A percentile compares a stretch with the other conserved stretches of the same genome.
Evolutionary conservation across 1,140 invertebrate species (phyloP).

Genomic region (Mylabris phalerata): DNA sequence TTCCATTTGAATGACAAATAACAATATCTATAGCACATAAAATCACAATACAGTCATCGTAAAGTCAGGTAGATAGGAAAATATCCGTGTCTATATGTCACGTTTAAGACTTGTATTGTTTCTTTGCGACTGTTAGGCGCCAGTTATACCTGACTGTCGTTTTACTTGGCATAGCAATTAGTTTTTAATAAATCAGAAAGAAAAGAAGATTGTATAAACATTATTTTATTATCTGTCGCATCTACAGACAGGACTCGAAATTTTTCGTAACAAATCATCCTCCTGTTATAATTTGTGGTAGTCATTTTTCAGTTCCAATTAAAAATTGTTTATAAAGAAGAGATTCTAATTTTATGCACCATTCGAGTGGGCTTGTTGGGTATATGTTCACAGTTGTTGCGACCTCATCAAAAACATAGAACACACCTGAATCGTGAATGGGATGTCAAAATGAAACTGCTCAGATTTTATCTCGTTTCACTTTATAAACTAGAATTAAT

Average conservation of each 20-base stretch:
- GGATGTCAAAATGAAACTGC: too few relatives aligned
- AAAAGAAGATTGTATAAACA: neutral
- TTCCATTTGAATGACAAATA: too few relatives aligned
- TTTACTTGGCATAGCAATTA: constrained; percentile 28
- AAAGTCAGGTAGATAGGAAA: constrained; percentile 12
- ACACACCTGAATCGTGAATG: too few relatives aligned
- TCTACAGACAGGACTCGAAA: neutral
- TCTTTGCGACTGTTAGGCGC: constrained; percentile 25
- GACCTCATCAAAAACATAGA: too few relatives aligned
- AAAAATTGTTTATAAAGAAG: neutral
- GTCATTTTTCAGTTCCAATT: neutral
- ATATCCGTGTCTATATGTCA: constrained; percentile 17
- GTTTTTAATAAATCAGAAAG: constrained; percentile 6
- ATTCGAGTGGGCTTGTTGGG: too few relatives aligned
- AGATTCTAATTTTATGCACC: too few relatives aligned
- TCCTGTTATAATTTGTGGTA: neutral
- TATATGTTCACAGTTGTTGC: too few relatives aligned
- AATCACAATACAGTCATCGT: too few relatives aligned
- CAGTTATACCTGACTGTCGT: constrained; percentile 28
- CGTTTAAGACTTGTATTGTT: constrained; percentile 27
- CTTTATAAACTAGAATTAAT: too few relatives aligned
- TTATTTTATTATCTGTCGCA: neutral
- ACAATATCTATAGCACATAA: too few relatives aligned
- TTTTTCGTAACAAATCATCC: neutral
- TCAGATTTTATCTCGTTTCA: too few relatives aligned